phyloP scores from a whole-genome alignment of 2,113 vertebrate species.

The Cyanoderma ruficeps region DNA sequence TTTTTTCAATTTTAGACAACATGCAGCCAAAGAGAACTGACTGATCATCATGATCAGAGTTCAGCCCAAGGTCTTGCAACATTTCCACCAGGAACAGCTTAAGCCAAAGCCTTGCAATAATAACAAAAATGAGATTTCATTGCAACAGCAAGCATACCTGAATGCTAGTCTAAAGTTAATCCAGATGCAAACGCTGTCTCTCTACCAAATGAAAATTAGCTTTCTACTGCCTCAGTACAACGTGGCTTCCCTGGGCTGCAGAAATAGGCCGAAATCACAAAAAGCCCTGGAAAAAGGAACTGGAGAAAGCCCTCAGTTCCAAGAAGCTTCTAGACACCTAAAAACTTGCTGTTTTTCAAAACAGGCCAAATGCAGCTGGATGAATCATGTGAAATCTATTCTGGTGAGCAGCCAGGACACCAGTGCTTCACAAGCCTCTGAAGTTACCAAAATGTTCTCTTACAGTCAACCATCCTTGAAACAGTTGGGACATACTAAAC shows the following conservation, averaged over 20 bases:
- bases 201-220: conserved; percentile 41
- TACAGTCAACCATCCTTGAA: background rate
- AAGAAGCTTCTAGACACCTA: conserved; percentile 41
- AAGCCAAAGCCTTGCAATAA: conserved; percentile 47
- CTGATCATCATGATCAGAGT: background rate
- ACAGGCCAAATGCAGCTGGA: background rate
- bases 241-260: background rate
- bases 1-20: conserved; percentile 22
- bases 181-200: conserved; percentile 24
- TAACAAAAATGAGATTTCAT: conserved; percentile 21
- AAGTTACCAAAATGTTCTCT: conserved; percentile 49
- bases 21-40: conserved; percentile 3
- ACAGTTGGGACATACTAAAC: background rate
- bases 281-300: conserved; percentile 19
- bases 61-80: conserved; percentile 64
- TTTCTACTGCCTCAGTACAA: background rate
- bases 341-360: conserved; percentile 38
- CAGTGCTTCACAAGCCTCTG: background rate
- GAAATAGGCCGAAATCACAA: background rate
- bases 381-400: conserved; percentile 44
- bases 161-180: conserved; percentile 47
- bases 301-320: background rate
- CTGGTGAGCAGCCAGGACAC: background rate
- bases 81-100: conserved; percentile 24
- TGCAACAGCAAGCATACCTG: conserved; percentile 52